Base-by-base conservation (phyloP, 2,797 vertebrate species). In the Falco naumanni region DNA sequence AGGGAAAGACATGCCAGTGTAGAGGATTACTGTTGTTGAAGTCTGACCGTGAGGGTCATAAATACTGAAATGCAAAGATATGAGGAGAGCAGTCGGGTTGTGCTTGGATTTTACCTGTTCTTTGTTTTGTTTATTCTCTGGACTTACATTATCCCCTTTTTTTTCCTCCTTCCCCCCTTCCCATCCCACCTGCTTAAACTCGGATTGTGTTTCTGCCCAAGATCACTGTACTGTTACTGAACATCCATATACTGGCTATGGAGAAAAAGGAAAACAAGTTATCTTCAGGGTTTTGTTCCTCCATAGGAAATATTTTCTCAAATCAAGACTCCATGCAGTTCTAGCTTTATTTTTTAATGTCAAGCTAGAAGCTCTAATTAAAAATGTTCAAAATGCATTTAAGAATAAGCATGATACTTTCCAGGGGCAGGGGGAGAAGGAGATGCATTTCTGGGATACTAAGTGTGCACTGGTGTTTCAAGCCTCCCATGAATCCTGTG, bases 381-480 rank as follows among this genome's bases (percentile, higher is more conserved):
- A 88, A 93, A 94, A 72, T 37, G 29, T 84, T 81, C 65, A 37
- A 89, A 95, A 84, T 59, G 28, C n/a, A 6, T 51, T 75, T 92
- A 41, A 81, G 79, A 87, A 41, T 66, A 69, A 89, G 31, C 60
- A 22, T 0, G 1, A 17, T 48, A 28, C 56, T 75, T 85, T 50
- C 9, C 1, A 2, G 56, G 34, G 29, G 17, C 24, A 51, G 39
- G 3, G 25, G 39, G 19, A 75, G 72, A 16, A 41, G 33, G 54
- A 41, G 48, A 47, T 64, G 61, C 39, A 26, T 84, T 91, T 84
- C 68, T 92, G 37, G 60, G 41, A 85, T 45, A 60, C 71, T 48
- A 28, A 61, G 28, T 0, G 0, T 45, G 47, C 65, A 18, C 45
- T 45, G 47, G 34, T 86, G 78, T 78, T 91, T 86, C 61, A 83